Conservation (phyloP, 2,888 invertebrate genomes). For the Dynastes hyllus region DNA sequence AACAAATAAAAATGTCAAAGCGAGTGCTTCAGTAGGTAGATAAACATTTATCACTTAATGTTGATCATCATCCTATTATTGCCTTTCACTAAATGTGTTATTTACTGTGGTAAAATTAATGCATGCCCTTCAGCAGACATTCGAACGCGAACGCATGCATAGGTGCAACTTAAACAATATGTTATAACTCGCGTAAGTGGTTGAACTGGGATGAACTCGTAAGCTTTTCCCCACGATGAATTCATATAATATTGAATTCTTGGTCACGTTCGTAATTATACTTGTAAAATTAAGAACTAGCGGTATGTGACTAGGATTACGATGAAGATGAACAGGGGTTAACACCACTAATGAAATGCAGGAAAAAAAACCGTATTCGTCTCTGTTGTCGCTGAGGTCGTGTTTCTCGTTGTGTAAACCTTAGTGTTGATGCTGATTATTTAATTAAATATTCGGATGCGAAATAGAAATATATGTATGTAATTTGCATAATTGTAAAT, state of each 20-base stretch:
- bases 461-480: too few species aligned
- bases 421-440: not conserved
- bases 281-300: constrained; percentile 9
- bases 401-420: not conserved
- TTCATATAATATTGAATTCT: constrained; percentile 6
- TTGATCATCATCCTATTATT: too few species aligned
- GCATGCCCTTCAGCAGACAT: not conserved
- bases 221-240: not conserved
- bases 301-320: not conserved
- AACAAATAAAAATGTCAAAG: too few species aligned
- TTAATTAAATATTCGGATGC: too few species aligned
- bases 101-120: not conserved
- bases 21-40: too few species aligned
- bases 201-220: not conserved
- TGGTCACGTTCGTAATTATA: constrained; percentile 2
- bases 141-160: not conserved
- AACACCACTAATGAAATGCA: constrained; percentile 2
- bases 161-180: not conserved
- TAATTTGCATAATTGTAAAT: too few species aligned
- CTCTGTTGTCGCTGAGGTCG: not conserved
- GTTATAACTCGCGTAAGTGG: not conserved
- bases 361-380: not conserved
- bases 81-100: not conserved
- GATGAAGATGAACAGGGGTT: not conserved
- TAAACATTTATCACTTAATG: not conserved